Percentiles rank a stretch among this genome's conserved stretches.
phyloP scores from a whole-genome alignment of 2,888 invertebrate species.

The Steinernema scapterisci region DNA sequence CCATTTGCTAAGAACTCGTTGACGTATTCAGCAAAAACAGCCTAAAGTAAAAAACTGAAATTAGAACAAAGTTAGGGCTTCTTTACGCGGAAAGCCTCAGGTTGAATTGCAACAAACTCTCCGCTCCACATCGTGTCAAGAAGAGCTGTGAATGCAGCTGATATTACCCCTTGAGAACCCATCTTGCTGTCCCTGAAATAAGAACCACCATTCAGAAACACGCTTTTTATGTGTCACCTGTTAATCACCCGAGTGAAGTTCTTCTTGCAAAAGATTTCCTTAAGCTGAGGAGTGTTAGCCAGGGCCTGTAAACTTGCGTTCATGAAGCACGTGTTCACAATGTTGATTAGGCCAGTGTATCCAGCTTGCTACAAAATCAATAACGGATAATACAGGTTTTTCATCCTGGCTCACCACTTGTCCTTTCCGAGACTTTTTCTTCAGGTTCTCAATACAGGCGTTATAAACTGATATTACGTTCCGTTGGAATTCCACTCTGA shows the following conservation, averaged over 20 bases:
- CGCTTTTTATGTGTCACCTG: constrained; percentile 36
- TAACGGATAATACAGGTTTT: neutral
- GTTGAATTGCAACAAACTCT: constrained; percentile 50
- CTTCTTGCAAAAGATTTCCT: constrained; percentile 49
- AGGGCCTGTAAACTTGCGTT: constrained; percentile 80
- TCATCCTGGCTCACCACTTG: neutral
- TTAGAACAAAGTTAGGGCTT: constrained; percentile 33
- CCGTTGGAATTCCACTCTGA: neutral
- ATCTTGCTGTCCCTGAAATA: constrained; percentile 47
- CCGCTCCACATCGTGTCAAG: constrained; percentile 58
- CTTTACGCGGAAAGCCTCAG: constrained; percentile 50
- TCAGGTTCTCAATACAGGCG: neutral
- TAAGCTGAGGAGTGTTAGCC: constrained; percentile 57
- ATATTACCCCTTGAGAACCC: constrained; percentile 59
- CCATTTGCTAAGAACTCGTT: constrained; percentile 53
- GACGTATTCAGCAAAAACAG: constrained; percentile 45
- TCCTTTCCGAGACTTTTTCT: neutral
- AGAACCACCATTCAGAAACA: neutral
- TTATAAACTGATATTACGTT: neutral
- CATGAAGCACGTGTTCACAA: constrained; percentile 97
- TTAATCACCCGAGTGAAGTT: constrained; percentile 49
- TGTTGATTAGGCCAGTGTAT: constrained; percentile 45
- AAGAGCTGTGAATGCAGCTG: constrained; percentile 58
- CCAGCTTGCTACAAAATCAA: constrained; percentile 33
- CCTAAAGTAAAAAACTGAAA: constrained; percentile 44